A percentile compares a stretch with the other conserved stretches of the same genome.
Evolutionary conservation across 2,888 invertebrate species (phyloP).

Genomic region (Branchipolynoe longqiensis): DNA sequence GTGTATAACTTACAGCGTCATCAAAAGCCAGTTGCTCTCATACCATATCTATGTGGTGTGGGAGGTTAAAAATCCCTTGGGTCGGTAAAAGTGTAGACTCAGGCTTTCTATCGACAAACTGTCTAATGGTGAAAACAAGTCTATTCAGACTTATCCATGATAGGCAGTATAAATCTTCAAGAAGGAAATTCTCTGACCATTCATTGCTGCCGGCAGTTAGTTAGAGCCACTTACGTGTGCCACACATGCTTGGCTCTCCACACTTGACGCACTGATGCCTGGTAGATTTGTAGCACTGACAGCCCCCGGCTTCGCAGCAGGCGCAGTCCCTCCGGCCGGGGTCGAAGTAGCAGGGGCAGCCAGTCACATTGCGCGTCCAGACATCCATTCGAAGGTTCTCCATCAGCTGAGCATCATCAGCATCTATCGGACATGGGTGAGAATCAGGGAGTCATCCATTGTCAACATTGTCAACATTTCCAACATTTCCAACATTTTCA

Average conservation of each 20-base stretch:
- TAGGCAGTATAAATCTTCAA: too few species aligned
- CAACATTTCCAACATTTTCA: too few species aligned
- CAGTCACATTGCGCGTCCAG: slow-evolving; percentile 64
- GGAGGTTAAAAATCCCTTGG: too few species aligned
- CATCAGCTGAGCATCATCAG: slow-evolving; percentile 44
- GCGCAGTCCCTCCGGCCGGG: slow-evolving; percentile 65
- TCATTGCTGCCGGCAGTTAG: too few species aligned
- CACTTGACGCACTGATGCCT: slow-evolving; percentile 69
- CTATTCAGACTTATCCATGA: too few species aligned
- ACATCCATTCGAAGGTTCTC: slow-evolving; percentile 59
- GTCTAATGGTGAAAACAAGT: too few species aligned
- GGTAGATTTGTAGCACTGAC: slow-evolving; percentile 67
- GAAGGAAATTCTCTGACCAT: too few species aligned
- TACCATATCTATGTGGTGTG: too few species aligned
- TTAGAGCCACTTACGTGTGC: slow-evolving; percentile 63
- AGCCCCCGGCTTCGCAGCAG: slow-evolving; percentile 69
- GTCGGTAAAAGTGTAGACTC: too few species aligned
- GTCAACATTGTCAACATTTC: not conserved
- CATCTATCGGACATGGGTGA: slow-evolving; percentile 21
- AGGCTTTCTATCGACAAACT: too few species aligned
- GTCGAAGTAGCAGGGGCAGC: slow-evolving; percentile 67
- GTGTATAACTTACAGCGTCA: too few species aligned
- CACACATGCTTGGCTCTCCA: slow-evolving; percentile 66
- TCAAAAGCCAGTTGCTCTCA: too few species aligned
- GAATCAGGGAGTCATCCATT: not conserved